These are phyloP conservation scores for Pterostichus niger DNA, from an alignment of 2,888 invertebrate species.

Conservation along the genomic window DNA sequence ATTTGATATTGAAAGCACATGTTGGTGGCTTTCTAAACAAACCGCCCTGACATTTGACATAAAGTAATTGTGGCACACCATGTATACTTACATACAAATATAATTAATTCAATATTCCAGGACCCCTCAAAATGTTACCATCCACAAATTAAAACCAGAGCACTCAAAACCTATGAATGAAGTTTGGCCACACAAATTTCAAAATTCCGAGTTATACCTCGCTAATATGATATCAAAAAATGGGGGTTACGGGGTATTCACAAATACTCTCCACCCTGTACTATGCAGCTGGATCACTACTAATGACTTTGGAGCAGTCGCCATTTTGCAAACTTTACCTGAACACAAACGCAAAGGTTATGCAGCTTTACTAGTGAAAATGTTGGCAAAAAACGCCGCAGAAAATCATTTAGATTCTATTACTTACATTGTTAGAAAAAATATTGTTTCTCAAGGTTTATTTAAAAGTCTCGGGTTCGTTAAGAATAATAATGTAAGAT, in stretches of 20 bases:
- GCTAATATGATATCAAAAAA: conserved; percentile 73
- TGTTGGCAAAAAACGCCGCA: conserved; percentile 73
- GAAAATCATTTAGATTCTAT: conserved; percentile 72
- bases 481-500: conserved; percentile 22
- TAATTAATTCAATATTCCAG: conserved; percentile 13
- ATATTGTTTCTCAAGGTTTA: conserved; percentile 73
- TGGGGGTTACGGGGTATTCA: conserved; percentile 74
- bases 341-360: conserved; percentile 74
- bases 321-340: conserved; percentile 74
- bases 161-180: conserved; percentile 13
- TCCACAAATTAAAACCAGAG: neutral
- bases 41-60: conserved; percentile 25
- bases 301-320: conserved; percentile 73
- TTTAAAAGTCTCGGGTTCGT: conserved; percentile 73
- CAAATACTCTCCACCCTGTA: conserved; percentile 71
- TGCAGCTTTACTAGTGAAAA: conserved; percentile 73
- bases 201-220: conserved; percentile 72
- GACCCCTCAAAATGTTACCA: neutral
- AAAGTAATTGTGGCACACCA: conserved; percentile 27
- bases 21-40: conserved; percentile 52
- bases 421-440: conserved; percentile 73
- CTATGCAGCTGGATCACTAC: conserved; percentile 75
- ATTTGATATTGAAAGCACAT: conserved; percentile 49
- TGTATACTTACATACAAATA: neutral
- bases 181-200: conserved; percentile 73